Percentiles rank a stretch among this genome's conserved stretches.
phyloP scores from a whole-genome alignment of 2,888 invertebrate species.

The Lochmaea capreae region DNA sequence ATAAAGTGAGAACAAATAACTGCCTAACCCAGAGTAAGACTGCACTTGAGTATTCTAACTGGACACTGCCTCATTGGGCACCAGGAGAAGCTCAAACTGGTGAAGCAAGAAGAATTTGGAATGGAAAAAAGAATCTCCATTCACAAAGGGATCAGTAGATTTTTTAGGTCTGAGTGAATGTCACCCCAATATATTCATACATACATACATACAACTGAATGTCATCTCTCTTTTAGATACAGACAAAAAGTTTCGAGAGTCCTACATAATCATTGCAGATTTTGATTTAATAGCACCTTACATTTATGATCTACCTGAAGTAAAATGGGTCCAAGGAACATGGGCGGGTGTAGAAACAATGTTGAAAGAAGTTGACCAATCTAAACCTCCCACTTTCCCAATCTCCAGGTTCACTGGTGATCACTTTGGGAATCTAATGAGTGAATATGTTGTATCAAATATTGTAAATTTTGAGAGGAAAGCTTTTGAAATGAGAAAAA shows the following conservation, averaged over 20 bases:
- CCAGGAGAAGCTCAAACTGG: too few species aligned
- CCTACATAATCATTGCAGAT: conserved; percentile 64
- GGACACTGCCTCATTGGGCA: too few species aligned
- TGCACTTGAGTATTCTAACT: too few species aligned
- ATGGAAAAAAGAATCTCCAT: too few species aligned
- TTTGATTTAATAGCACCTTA: conserved; percentile 62
- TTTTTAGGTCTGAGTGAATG: too few species aligned
- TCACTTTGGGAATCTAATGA: conserved; percentile 66
- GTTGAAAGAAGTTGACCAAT: conserved; percentile 51
- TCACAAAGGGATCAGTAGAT: too few species aligned
- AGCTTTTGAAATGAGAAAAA: conserved; percentile 56
- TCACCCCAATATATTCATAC: too few species aligned
- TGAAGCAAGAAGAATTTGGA: too few species aligned
- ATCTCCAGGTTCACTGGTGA: conserved; percentile 65
- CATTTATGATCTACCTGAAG: conserved; percentile 59
- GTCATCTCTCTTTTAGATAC: conserved; percentile 32
- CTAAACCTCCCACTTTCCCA: conserved; percentile 52
- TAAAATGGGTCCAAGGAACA: conserved; percentile 66
- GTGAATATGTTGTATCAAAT: conserved; percentile 67
- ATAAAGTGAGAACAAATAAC: too few species aligned
- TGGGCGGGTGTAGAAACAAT: conserved; percentile 66
- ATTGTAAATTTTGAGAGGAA: conserved; percentile 67
- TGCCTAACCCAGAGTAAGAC: too few species aligned
- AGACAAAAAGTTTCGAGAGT: conserved; percentile 53
- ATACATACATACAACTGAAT: background rate